These are phyloP conservation scores for Spongia lamella DNA, from an alignment of 37 sponge, comb jelly and placozoan species.

Conservation along the genomic window DNA sequence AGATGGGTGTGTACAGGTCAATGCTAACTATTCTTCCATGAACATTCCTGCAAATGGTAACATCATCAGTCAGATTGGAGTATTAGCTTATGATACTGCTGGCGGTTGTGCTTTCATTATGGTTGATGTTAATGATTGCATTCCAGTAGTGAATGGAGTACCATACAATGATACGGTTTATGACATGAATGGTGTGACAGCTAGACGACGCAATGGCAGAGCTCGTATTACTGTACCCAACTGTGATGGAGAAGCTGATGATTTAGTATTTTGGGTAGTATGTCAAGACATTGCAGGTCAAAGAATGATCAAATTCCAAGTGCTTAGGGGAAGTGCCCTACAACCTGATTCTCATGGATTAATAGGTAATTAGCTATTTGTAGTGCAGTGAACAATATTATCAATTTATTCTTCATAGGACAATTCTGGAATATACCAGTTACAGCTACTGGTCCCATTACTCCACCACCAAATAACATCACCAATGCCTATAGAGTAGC, in stretches of 20 bases:
- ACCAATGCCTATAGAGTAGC: not conserved
- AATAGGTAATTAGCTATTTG: slow-evolving; percentile 22
- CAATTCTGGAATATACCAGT: slow-evolving; percentile 71
- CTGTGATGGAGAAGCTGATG: slow-evolving; percentile 12
- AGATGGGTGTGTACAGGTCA: slow-evolving; percentile 43
- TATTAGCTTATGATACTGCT: slow-evolving; percentile 11
- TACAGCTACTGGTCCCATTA: slow-evolving; percentile 2
- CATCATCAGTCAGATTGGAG: slow-evolving; percentile 23
- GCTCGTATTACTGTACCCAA: slow-evolving; percentile 49
- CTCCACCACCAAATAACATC: not conserved
- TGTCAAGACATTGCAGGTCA: slow-evolving; percentile 25
- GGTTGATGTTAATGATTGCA: slow-evolving; percentile 33
- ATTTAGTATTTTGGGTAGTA: slow-evolving; percentile 36
- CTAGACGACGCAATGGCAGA: not conserved
- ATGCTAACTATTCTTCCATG: slow-evolving; percentile 30
- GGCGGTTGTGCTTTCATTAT: slow-evolving; percentile 33
- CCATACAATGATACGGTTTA: not conserved
- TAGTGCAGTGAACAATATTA: not conserved
- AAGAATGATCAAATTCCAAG: slow-evolving; percentile 50
- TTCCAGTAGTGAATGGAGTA: slow-evolving; percentile 25
- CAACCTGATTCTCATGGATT: slow-evolving; percentile 47
- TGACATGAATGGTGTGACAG: not conserved
- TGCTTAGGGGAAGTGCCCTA: slow-evolving; percentile 40
- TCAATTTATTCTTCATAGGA: slow-evolving; percentile 14
- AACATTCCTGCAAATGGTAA: slow-evolving; percentile 17